Evolutionary conservation across 2,797 vertebrate genomes (phyloP).

Genomic region (Acrocephalus scirpaceus): DNA sequence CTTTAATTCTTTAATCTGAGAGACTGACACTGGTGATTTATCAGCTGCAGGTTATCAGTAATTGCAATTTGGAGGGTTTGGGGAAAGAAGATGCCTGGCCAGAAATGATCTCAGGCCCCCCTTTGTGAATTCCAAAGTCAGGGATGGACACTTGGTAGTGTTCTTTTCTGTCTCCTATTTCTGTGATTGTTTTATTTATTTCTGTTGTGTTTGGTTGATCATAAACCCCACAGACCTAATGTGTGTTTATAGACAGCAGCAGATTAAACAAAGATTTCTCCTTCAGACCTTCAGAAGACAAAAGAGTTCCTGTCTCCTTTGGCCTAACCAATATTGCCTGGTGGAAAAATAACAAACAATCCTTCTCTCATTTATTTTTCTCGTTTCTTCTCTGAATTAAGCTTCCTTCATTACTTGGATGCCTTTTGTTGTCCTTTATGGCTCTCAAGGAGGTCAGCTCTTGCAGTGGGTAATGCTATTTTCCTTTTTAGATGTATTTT

Average conservation of each 20-base stretch:
- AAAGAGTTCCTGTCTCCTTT: not conserved
- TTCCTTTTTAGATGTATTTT: constrained; percentile 33
- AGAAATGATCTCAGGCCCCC: accelerated
- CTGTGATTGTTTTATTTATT: not conserved
- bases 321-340: not conserved
- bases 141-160: no score
- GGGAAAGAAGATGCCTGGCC: not conserved
- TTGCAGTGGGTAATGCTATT: not conserved
- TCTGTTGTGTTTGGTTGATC: not conserved
- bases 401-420: not conserved
- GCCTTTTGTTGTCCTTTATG: not conserved
- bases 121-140: not conserved
- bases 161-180: not conserved
- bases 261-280: not conserved
- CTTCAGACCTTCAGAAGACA: not conserved
- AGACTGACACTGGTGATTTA: not conserved
- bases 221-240: not conserved
- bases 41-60: not conserved
- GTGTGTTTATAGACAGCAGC: not conserved
- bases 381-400: constrained; percentile 5
- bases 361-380: not conserved
- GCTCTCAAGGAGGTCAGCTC: not conserved
- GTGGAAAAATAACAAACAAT: not conserved
- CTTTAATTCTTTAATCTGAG: not conserved
- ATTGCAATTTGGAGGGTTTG: not conserved